Percentiles rank a stretch among this genome's conserved stretches.
These are phyloP conservation scores for Trachemys scripta DNA, from an alignment of 2,113 vertebrate species.

Conservation along the genomic window DNA sequence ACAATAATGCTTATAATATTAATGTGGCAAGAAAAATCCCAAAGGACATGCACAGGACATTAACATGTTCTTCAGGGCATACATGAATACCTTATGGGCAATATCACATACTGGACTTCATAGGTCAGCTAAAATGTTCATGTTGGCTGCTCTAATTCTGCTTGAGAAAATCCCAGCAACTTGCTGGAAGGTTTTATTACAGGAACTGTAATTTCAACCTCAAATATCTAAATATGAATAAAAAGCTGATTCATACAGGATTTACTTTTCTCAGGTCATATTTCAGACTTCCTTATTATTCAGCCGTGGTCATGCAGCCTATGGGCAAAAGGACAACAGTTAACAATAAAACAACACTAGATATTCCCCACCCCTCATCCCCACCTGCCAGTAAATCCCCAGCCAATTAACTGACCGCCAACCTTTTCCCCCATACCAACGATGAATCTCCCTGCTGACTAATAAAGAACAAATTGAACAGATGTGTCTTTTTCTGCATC, in stretches of 20 bases:
- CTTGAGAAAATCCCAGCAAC: background rate
- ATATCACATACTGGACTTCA: background rate
- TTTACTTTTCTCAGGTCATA: background rate
- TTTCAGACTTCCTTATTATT: background rate
- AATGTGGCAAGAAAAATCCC: background rate
- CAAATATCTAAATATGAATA: background rate
- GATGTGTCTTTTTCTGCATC: background rate
- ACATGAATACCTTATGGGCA: background rate
- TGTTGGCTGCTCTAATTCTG: background rate
- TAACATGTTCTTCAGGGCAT: background rate
- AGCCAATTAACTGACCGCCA: background rate
- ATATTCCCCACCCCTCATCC: background rate
- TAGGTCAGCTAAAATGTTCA: background rate
- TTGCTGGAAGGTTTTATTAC: background rate
- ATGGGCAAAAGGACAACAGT: background rate
- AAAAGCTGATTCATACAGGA: background rate
- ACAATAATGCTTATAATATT: background rate
- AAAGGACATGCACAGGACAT: background rate
- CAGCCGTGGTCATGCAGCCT: background rate
- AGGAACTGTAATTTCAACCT: background rate
- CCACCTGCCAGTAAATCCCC: background rate
- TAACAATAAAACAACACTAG: background rate
- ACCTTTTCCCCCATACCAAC: background rate
- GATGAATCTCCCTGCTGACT: background rate
- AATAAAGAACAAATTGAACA: background rate